Base-by-base conservation (phyloP, 1,140 invertebrate genomes). In the Diachasmimorpha longicaudata region DNA sequence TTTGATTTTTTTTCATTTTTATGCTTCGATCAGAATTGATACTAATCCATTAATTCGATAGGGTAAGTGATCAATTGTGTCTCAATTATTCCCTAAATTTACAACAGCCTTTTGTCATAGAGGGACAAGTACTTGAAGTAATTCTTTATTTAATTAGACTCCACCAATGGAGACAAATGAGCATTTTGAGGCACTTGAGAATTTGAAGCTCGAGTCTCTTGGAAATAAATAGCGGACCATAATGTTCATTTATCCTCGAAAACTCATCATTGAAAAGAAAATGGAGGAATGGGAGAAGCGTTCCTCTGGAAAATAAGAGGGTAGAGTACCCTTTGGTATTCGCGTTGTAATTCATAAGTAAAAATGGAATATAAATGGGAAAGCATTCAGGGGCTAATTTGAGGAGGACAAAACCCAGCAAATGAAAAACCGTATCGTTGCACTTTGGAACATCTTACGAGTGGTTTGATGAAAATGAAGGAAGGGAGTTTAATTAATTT, bases 401-500 rank as follows among this genome's bases (percentile, higher is more conserved):
- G 8, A 9, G 10, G 1, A 19, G 19, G n/a, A 55, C 19, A 21
- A 55, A 55, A 55, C n/a, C 48, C 48, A 21, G 6, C n/a, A 21
- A 14, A 55, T 19, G 19, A 55, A 55, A 55, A 55, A 55, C n/a
- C n/a, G 48, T 55, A 55, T 55, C 19, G n/a, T 14, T 55, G 14
- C 25, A 66, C 25, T 66, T 13, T 13, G 58, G 3, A 25, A 23
- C 3, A 25, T 66, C 58, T 25, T 23, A 31, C 23, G 23, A 66
- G 25, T 25, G 58, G 25, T 66, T 66, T 66, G 21, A 66, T 14
- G 25, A 6, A 14, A 66, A 25, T 66, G 48, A 10, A 80, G 80
- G 79, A 84, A 81, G 77, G 79, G 82, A 79, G 82, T 85, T 85
- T 85, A 85, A 85, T 85, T 84, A 85, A 81, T 82, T 84, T 81